A percentile compares a stretch with the other conserved stretches of the same genome.
Conservation (phyloP, 2,113 vertebrate species). For the Oryzias celebensis region DNA sequence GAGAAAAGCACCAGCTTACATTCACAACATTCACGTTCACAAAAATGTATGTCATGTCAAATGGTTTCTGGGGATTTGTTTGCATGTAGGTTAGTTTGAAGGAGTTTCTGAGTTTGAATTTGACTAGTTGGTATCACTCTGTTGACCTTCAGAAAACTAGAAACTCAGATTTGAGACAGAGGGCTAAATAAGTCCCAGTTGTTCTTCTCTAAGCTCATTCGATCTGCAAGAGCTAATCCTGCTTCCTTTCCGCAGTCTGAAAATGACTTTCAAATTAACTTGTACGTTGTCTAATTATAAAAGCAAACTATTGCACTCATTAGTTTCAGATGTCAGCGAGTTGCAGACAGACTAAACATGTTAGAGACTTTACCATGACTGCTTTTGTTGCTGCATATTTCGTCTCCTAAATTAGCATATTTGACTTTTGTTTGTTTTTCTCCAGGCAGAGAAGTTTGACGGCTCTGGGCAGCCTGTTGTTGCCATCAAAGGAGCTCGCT, state of each 20-base stretch:
- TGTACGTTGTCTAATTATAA: conserved; percentile 60
- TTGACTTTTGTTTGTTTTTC: conserved; percentile 18
- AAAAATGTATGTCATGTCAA: neutral
- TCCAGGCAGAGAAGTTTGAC: conserved; percentile 89
- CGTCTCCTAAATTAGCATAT: conserved; percentile 21
- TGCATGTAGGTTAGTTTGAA: conserved; percentile 29
- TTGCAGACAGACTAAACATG: conserved; percentile 12
- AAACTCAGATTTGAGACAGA: conserved; percentile 44
- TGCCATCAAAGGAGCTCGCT: conserved; percentile 87
- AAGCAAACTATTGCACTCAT: conserved; percentile 39
- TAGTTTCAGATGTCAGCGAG: conserved; percentile 28
- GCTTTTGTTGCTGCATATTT: conserved; percentile 8
- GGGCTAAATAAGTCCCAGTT: conserved; percentile 56
- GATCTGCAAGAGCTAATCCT: conserved; percentile 60
- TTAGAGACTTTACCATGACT: conserved; percentile 14
- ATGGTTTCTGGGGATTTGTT: conserved; percentile 7
- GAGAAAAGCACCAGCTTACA: conserved; percentile 5
- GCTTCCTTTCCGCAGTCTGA: conserved; percentile 51
- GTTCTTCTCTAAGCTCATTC: conserved; percentile 64
- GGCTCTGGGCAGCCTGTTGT: conserved; percentile 85
- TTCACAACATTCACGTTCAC: too few relatives aligned
- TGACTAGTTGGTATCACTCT: conserved; percentile 41
- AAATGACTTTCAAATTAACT: conserved; percentile 67
- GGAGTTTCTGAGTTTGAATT: conserved; percentile 48
- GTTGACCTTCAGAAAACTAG: conserved; percentile 50